These are phyloP conservation scores for Pelusios castaneus DNA, from an alignment of 2,113 vertebrate species.

Conservation along the genomic window DNA sequence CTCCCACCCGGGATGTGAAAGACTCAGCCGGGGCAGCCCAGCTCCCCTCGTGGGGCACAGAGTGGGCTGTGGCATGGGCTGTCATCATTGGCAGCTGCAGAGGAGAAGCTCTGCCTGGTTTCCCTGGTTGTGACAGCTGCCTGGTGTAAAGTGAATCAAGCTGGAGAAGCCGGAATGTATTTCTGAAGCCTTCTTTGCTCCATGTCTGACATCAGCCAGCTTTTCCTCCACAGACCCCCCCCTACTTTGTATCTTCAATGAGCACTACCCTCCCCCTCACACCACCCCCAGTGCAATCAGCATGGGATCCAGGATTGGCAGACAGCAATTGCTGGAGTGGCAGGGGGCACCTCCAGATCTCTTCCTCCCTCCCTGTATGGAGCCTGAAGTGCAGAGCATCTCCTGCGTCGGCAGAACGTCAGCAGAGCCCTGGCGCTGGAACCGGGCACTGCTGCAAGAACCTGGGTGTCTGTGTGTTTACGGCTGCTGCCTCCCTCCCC, in stretches of 20 bases:
- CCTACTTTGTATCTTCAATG: rapidly evolving
- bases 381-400: too few relatives aligned
- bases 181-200: background rate
- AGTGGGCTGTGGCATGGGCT: background rate
- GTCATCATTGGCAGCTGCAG: rapidly evolving
- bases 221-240: background rate
- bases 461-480: background rate
- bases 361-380: background rate
- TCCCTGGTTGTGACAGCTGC: background rate
- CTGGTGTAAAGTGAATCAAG: rapidly evolving
- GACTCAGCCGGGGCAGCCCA: background rate
- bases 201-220: background rate
- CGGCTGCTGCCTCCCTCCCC: background rate
- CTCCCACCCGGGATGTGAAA: too few relatives aligned
- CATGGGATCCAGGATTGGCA: rapidly evolving
- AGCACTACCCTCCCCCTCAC: background rate
- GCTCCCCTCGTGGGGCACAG: rapidly evolving
- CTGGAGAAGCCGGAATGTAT: rapidly evolving
- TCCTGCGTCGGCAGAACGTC: background rate
- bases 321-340: background rate
- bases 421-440: background rate
- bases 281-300: rapidly evolving
- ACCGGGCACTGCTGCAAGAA: too few relatives aligned
- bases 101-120: background rate
- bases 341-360: background rate